Evolutionary conservation across 2,888 invertebrate species (phyloP).

Genomic region (Metallyticus violacea): DNA sequence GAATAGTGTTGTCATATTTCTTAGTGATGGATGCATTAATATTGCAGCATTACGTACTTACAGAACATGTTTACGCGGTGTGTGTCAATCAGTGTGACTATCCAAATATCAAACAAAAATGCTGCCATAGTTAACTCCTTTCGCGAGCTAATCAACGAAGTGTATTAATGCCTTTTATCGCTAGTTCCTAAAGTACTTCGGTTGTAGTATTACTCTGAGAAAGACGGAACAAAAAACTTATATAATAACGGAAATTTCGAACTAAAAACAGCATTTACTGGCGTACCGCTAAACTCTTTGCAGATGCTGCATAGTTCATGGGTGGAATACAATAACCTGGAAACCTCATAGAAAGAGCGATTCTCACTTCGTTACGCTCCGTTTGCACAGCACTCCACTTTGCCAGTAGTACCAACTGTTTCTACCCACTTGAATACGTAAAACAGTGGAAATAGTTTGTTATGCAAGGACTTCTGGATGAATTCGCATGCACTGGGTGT

Average conservation of each 20-base stretch:
- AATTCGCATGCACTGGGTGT: not conserved
- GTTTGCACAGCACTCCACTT: not conserved
- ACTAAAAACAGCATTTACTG: not conserved
- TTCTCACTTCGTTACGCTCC: not conserved
- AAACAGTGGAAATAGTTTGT: not conserved
- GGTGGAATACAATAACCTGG: not conserved
- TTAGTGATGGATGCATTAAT: too few relatives aligned
- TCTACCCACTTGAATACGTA: not conserved
- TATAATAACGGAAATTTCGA: too few relatives aligned
- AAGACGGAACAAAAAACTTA: not conserved
- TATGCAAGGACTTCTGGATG: too few relatives aligned
- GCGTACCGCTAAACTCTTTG: not conserved
- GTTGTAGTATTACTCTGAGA: not conserved
- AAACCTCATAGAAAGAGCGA: not conserved
- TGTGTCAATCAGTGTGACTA: too few relatives aligned
- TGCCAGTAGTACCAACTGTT: not conserved
- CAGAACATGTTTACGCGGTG: too few relatives aligned
- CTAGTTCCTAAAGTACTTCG: too few relatives aligned
- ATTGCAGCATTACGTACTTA: too few relatives aligned
- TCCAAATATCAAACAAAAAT: too few relatives aligned
- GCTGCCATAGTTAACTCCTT: too few relatives aligned
- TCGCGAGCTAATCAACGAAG: too few relatives aligned
- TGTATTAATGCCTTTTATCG: too few relatives aligned
- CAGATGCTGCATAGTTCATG: not conserved
- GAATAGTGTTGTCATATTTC: too few relatives aligned